Conservation (phyloP, 2,888 invertebrate species). For the Fragum whitleyi region DNA sequence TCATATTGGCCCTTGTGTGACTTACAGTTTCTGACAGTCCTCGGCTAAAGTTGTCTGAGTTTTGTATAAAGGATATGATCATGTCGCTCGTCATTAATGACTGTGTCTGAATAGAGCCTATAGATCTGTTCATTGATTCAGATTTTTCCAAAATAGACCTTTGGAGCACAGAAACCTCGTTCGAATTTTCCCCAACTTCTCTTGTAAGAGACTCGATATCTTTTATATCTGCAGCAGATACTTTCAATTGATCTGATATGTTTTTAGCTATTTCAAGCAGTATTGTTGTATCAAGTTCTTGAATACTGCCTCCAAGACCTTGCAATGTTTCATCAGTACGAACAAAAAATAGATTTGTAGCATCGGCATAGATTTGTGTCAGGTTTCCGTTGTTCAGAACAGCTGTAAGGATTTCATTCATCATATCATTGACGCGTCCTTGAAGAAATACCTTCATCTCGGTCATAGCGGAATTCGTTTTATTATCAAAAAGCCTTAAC, state of each 20-base stretch:
- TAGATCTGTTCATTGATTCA: not conserved
- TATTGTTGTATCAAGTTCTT: not conserved
- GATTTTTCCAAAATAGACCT: not conserved
- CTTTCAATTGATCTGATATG: not conserved
- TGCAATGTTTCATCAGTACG: not conserved
- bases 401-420: not conserved
- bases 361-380: not conserved
- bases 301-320: not conserved
- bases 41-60: not conserved
- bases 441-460: not conserved
- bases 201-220: not conserved
- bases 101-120: not conserved
- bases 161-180: not conserved
- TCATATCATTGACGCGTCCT: not conserved
- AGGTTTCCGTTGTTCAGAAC: not conserved
- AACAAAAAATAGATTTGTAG: not conserved
- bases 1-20: not conserved
- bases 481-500: not conserved
- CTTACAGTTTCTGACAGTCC: not conserved
- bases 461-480: not conserved
- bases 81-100: not conserved
- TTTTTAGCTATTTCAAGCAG: not conserved
- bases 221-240: not conserved
- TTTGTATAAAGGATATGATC: not conserved
- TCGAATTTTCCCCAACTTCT: not conserved